Percentiles rank a stretch among this genome's conserved stretches.
Conservation (phyloP, 1,140 invertebrate species). For the Monochamus saltuarius region DNA sequence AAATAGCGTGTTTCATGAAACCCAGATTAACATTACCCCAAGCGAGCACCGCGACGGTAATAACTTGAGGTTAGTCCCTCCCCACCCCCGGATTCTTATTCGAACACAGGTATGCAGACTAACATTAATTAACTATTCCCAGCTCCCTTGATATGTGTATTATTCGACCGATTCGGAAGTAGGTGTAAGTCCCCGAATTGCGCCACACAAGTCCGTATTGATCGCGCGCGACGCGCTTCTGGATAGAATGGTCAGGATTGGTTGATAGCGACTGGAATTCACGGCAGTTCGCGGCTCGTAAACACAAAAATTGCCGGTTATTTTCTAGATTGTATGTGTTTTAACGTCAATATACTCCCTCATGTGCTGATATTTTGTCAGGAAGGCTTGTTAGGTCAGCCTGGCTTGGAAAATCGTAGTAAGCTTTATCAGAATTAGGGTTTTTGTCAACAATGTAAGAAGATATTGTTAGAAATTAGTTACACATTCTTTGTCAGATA, state of each 20-base stretch:
- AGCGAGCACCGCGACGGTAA: too few relatives aligned
- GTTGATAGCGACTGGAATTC: slow-evolving; percentile 42
- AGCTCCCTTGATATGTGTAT: not conserved
- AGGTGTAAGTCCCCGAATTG: slow-evolving; percentile 23
- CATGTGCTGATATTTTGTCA: slow-evolving; percentile 30
- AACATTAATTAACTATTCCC: too few relatives aligned
- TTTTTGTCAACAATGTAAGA: too few relatives aligned
- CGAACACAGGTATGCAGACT: too few relatives aligned
- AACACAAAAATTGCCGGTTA: slow-evolving; percentile 44
- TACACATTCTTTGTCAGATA: too few relatives aligned
- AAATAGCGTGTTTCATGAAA: too few relatives aligned
- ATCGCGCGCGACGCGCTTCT: slow-evolving; percentile 29
- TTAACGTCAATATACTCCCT: slow-evolving; percentile 27
- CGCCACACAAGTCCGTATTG: slow-evolving; percentile 33
- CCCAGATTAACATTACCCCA: too few relatives aligned
- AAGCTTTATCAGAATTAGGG: too few relatives aligned
- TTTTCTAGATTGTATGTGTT: slow-evolving; percentile 42
- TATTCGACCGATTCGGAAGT: slow-evolving; percentile 9
- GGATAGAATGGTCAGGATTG: slow-evolving; percentile 45
- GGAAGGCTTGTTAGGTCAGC: slow-evolving; percentile 22
- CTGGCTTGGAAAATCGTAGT: too few relatives aligned
- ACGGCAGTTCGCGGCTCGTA: slow-evolving; percentile 44
- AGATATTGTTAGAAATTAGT: too few relatives aligned
- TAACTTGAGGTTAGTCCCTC: too few relatives aligned
- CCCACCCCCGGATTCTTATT: too few relatives aligned